Evolutionary conservation across 2,113 vertebrate species (phyloP), one percentile per base, ranked within the genome.

Genomic region (Psettodes erumei): DNA sequence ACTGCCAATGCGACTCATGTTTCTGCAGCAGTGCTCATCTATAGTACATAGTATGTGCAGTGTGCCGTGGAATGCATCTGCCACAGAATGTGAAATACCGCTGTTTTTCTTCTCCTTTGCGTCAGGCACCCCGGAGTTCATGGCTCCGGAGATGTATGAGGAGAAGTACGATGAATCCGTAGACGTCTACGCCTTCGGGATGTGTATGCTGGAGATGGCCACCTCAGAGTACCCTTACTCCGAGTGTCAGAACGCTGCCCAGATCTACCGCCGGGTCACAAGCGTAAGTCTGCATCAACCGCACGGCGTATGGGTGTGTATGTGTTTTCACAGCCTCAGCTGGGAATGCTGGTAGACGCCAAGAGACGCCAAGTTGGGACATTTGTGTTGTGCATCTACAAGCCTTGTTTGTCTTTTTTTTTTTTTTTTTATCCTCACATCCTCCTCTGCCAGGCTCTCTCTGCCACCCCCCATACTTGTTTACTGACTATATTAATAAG

Each of bases 131-230:
- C 98, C 98, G 84, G 98, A 99, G 94, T 99, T 99, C 92, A 99
- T 99, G 98, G 98, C 98, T 74, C 98, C 98, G 60, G 98, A 99
- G 95, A 99, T 99, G 98, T 99, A 99, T 84, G 98, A 99, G 88
- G 98, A 99, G 95, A 99, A 99, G 93, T 99, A 99, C 13, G 98
- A 99, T 90, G 98, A 99, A 68, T 97, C 95, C 19, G 98, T 99
- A 85, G 98, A 99, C 48, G 98, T 99, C 19, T 99, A 99, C 91
- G 98, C 98, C 92, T 99, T 99, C 89, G 98, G 98, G 81, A 99
- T 99, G 98, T 99, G 98, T 88, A 99, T 99, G 98, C 93, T 99
- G 93, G 98, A 99, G 96, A 99, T 99, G 97, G 98, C 98, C 73
- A 99, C 98, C 1, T 99, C 97, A 25, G 98, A 99, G 81, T 99